Evolutionary conservation across 1,140 invertebrate species (phyloP).

Genomic region (Lepeophtheirus salmonis): DNA sequence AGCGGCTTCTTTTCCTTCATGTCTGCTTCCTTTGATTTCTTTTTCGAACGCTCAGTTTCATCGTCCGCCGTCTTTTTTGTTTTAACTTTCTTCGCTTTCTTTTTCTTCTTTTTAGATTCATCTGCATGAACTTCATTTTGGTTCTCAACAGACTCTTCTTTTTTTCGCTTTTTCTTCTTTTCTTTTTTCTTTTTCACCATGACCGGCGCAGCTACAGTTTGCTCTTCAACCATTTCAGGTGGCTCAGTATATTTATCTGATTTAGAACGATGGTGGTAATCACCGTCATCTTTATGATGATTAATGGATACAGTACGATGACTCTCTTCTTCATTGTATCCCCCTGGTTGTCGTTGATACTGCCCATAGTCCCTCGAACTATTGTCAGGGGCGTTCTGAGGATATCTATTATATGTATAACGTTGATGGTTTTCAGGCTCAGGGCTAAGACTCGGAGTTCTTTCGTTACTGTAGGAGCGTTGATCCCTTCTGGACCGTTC

Average conservation of each 20-base stretch:
- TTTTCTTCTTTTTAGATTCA: constrained; percentile 8
- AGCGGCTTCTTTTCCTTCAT: too few relatives aligned
- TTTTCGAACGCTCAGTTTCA: too few relatives aligned
- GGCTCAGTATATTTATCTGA: not conserved
- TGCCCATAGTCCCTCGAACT: not conserved
- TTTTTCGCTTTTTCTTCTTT: constrained; percentile 1
- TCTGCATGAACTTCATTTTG: not conserved
- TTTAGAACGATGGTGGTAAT: not conserved
- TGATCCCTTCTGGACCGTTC: not conserved
- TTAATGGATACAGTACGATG: not conserved
- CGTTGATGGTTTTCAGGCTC: constrained; percentile 2
- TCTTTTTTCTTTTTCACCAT: constrained; percentile 3
- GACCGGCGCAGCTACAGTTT: not conserved
- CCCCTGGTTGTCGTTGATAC: not conserved
- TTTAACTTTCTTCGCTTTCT: not conserved
- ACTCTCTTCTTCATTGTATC: not conserved
- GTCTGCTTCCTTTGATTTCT: too few relatives aligned
- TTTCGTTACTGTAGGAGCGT: too few relatives aligned
- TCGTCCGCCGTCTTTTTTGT: not conserved
- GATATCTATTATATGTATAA: not conserved
- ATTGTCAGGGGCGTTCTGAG: not conserved
- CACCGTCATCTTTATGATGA: not conserved
- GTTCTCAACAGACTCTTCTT: not conserved
- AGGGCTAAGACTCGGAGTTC: constrained; percentile 14
- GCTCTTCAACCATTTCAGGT: not conserved